These are phyloP conservation scores for Litoditis marina DNA, from an alignment of 2,888 invertebrate genomes.

Conservation along the genomic window DNA sequence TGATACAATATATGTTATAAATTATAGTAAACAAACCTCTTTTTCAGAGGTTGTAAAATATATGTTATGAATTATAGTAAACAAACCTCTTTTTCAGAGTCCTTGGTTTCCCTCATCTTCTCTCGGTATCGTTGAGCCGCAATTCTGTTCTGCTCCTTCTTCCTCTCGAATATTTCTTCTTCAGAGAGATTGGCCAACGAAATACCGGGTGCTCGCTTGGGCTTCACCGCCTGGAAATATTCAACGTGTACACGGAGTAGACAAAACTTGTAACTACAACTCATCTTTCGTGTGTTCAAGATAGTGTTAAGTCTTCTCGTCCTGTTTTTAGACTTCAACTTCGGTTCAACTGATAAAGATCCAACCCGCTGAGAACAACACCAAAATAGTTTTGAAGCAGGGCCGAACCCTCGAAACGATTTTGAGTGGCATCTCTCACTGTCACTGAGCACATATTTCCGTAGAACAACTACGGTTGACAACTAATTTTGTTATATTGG, in stretches of 20 bases:
- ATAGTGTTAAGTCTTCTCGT: not conserved
- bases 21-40: conserved; percentile 13
- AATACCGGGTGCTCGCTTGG: conserved; percentile 34
- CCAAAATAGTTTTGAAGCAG: too few relatives aligned
- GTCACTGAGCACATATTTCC: too few relatives aligned
- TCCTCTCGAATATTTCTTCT: conserved; percentile 54
- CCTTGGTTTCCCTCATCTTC: conserved; percentile 25
- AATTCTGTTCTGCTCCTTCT: conserved; percentile 57
- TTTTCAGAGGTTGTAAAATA: too few relatives aligned
- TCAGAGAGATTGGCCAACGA: conserved; percentile 38
- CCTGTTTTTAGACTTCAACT: not conserved
- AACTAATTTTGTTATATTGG: too few relatives aligned
- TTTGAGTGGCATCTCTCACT: too few relatives aligned
- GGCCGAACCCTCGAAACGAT: too few relatives aligned
- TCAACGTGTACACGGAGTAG: not conserved
- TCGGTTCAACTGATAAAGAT: too few relatives aligned
- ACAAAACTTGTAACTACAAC: not conserved
- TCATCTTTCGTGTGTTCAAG: not conserved
- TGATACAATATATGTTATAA: too few relatives aligned
- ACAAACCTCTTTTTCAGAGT: conserved; percentile 17
- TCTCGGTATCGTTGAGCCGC: conserved; percentile 55
- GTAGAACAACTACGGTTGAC: too few relatives aligned
- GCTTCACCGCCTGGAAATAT: conserved; percentile 21
- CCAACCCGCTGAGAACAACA: too few relatives aligned
- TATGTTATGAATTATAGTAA: not conserved